A percentile compares a stretch with the other conserved stretches of the same genome.
phyloP scores from a whole-genome alignment of 2,888 invertebrate genomes.

The Orchesellides sinensis region DNA sequence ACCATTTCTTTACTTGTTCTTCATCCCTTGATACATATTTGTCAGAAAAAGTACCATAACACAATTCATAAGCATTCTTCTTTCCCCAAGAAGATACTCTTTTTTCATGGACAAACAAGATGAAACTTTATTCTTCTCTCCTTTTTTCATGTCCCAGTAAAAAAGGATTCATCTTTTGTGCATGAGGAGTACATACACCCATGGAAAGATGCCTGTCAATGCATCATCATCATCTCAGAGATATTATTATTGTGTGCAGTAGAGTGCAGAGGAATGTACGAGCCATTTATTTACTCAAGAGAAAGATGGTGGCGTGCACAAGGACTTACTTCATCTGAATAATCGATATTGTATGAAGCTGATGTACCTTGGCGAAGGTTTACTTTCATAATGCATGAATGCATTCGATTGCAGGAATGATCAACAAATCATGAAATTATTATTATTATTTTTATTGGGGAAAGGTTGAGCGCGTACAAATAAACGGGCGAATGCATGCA shows the following conservation, averaged over 20 bases:
- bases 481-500: not conserved
- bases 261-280: conserved; percentile 35
- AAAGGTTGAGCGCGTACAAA: not conserved
- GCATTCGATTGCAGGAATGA: conserved; percentile 34
- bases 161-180: too few relatives aligned
- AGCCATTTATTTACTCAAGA: conserved; percentile 28
- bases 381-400: conserved; percentile 21
- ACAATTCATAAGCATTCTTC: conserved; percentile 45
- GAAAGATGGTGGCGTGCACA: not conserved
- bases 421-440: conserved; percentile 59
- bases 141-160: not conserved
- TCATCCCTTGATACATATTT: conserved; percentile 54
- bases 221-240: conserved; percentile 26
- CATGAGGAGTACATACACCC: too few relatives aligned
- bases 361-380: conserved; percentile 11
- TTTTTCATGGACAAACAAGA: conserved; percentile 39
- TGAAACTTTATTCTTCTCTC: not conserved
- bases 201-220: conserved; percentile 38
- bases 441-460: conserved; percentile 19
- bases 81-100: not conserved
- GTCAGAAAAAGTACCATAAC: conserved; percentile 49
- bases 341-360: conserved; percentile 52
- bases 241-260: conserved; percentile 48
- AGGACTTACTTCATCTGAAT: conserved; percentile 54
- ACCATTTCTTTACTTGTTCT: conserved; percentile 2